These are phyloP conservation scores for Eupithecia subfuscata DNA, from an alignment of 2,888 invertebrate species.

Conservation along the genomic window DNA sequence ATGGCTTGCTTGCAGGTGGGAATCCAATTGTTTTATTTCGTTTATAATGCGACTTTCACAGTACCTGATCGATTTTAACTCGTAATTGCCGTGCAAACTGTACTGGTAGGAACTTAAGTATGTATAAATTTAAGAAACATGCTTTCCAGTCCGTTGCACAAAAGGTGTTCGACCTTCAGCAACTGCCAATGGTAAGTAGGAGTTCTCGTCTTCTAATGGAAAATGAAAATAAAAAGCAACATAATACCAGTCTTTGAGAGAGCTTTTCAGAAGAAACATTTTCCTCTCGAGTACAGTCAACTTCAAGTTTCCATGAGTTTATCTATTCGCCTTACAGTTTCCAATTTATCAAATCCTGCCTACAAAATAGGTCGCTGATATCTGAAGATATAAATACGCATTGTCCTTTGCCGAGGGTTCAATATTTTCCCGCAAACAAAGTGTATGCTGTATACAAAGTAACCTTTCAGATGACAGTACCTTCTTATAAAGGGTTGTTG, in stretches of 20 bases:
- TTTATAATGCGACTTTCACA: too few species aligned
- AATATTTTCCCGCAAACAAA: conserved; percentile 23
- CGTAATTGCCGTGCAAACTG: too few species aligned
- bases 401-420: background rate
- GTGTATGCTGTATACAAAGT: conserved; percentile 7
- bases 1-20: too few species aligned
- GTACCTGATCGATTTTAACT: too few species aligned
- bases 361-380: background rate
- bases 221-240: conserved; percentile 26
- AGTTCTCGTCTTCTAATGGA: conserved; percentile 21
- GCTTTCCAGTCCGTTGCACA: background rate
- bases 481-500: conserved; percentile 25
- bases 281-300: conserved; percentile 12
- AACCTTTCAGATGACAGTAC: background rate
- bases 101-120: too few species aligned
- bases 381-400: background rate
- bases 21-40: too few species aligned
- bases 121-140: too few species aligned
- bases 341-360: background rate
- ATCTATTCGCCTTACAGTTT: background rate
- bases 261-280: conserved; percentile 17
- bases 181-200: background rate
- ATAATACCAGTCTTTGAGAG: conserved; percentile 4
- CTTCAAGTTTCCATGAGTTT: conserved; percentile 7
- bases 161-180: conserved; percentile 11